These are phyloP conservation scores for Meandrusa payeni DNA, from an alignment of 2,888 invertebrate species.

Conservation along the genomic window DNA sequence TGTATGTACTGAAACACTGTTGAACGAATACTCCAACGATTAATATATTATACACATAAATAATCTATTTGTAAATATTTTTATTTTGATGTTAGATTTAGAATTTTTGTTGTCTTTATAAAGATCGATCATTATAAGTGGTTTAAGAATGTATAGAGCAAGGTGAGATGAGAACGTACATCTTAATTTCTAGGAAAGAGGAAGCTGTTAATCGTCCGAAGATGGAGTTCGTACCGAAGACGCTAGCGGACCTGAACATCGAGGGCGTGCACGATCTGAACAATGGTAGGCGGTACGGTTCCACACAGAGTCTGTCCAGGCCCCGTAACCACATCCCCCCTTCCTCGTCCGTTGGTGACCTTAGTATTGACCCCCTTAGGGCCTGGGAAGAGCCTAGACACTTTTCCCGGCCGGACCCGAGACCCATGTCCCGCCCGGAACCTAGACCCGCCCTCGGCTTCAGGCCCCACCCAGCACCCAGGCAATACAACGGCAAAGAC, in stretches of 20 bases:
- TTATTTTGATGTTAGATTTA: too few species aligned
- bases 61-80: too few species aligned
- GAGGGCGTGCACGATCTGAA: conserved; percentile 87
- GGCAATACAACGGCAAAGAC: conserved; percentile 75
- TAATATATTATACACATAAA: too few species aligned
- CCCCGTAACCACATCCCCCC: conserved; percentile 57
- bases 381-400: conserved; percentile 61
- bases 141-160: too few species aligned
- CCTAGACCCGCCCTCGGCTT: conserved; percentile 39
- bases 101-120: too few species aligned
- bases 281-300: conserved; percentile 82
- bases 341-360: conserved; percentile 68
- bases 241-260: conserved; percentile 92
- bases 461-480: conserved; percentile 63
- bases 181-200: conserved; percentile 84
- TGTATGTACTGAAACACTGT: too few species aligned
- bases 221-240: conserved; percentile 95
- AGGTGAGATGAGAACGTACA: background rate
- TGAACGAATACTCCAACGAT: too few species aligned
- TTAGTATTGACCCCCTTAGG: conserved; percentile 58
- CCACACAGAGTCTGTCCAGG: conserved; percentile 69
- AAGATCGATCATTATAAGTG: too few species aligned
- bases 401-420: conserved; percentile 29
- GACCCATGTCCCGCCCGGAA: conserved; percentile 25
- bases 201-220: conserved; percentile 94